A percentile compares a stretch with the other conserved stretches of the same genome.
phyloP scores from a whole-genome alignment of 2,888 invertebrate species.

The Gasteruption jaculator region DNA sequence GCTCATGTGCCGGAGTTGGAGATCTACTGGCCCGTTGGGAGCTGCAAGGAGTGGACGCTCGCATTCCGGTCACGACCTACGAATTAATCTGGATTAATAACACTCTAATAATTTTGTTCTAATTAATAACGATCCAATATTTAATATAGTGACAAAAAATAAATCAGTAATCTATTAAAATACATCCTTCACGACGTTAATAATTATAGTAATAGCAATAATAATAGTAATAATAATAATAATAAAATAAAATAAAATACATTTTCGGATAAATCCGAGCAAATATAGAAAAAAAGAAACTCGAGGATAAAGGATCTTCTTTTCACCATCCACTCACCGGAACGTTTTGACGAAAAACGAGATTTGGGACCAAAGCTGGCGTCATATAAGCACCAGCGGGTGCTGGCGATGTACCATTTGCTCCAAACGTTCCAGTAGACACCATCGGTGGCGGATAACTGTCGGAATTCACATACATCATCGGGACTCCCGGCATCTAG shows the following conservation, averaged over 20 bases:
- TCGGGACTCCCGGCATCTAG: constrained; percentile 43
- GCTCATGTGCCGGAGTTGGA: constrained; percentile 45
- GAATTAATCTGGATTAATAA: constrained; percentile 8
- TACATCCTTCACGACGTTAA: too few species aligned
- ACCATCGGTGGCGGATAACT: constrained; percentile 43
- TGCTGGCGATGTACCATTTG: constrained; percentile 39
- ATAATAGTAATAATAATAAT: too few species aligned
- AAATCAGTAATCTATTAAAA: too few species aligned
- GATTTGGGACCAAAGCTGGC: constrained; percentile 44
- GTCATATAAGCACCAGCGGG: constrained; percentile 41
- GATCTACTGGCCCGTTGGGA: constrained; percentile 47
- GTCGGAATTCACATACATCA: constrained; percentile 49
- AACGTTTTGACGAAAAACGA: constrained; percentile 47
- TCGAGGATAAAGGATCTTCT: background rate
- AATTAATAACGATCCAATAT: too few species aligned
- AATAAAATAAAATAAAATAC: constrained; percentile 1
- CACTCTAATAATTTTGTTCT: too few species aligned
- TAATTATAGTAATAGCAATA: too few species aligned
- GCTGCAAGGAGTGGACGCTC: constrained; percentile 45
- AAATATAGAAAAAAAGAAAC: background rate
- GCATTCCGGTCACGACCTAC: constrained; percentile 41
- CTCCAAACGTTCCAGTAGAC: constrained; percentile 39
- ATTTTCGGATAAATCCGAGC: background rate
- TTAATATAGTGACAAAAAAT: background rate
- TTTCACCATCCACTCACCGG: constrained; percentile 34